phyloP scores from a whole-genome alignment of 2,797 vertebrate genomes.

The Dromococcyx pavoninus region DNA sequence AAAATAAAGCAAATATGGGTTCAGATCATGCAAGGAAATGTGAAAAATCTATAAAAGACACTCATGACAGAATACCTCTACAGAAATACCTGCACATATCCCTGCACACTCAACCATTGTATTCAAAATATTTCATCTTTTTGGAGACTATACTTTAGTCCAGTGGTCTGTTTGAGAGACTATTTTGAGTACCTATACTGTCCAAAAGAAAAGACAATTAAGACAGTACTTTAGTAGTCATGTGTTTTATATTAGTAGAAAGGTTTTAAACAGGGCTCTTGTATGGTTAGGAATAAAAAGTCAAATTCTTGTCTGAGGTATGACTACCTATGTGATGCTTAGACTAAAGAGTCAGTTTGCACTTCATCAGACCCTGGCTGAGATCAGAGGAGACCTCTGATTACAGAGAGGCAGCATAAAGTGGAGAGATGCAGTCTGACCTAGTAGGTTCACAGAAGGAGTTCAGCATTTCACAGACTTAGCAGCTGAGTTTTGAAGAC shows the following conservation, averaged over 20 bases:
- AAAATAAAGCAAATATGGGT: background rate
- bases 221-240: background rate
- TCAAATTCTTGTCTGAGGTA: background rate
- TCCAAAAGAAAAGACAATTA: background rate
- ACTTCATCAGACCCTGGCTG: background rate
- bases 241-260: background rate
- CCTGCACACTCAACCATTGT: background rate
- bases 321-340: background rate
- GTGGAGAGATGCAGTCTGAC: background rate
- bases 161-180: background rate
- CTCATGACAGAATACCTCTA: background rate
- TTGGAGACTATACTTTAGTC: background rate
- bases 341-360: background rate
- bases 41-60: background rate
- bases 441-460: background rate
- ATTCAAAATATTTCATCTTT: background rate
- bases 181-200: background rate
- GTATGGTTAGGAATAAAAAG: background rate
- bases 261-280: background rate
- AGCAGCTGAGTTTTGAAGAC: conserved; percentile 10
- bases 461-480: conserved; percentile 22
- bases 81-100: background rate
- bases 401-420: background rate
- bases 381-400: background rate
- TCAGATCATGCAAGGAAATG: background rate